phyloP scores from a whole-genome alignment of 2,888 invertebrate species.

The Piscicola geometra region DNA sequence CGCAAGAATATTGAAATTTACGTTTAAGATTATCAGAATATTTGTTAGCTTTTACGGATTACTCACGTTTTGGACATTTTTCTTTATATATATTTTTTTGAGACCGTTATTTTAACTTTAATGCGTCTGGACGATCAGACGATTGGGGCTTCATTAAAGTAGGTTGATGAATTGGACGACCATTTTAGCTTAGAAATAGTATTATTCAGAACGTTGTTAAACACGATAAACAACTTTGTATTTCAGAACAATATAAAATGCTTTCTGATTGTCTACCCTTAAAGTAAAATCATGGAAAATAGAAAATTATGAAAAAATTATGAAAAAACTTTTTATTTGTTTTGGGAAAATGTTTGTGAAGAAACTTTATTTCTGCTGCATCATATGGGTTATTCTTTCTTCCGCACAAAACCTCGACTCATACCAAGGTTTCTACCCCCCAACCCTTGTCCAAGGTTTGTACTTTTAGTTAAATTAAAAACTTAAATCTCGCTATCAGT shows the following conservation, averaged over 20 bases:
- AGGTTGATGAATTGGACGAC: background rate
- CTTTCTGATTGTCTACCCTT: background rate
- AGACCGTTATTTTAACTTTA: background rate
- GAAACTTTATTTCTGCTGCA: background rate
- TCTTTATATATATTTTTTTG: background rate
- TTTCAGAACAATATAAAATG: background rate
- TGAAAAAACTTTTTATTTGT: background rate
- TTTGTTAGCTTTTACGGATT: background rate
- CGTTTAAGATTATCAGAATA: no score
- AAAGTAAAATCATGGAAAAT: no score
- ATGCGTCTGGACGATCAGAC: background rate
- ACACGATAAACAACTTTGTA: background rate
- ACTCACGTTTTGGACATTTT: background rate
- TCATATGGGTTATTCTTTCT: background rate
- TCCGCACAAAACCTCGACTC: background rate
- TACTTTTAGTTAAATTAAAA: no score
- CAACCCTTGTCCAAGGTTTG: slow-evolving; percentile 4
- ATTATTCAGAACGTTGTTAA: background rate
- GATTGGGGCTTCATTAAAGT: background rate
- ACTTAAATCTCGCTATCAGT: no score
- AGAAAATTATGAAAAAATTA: no score
- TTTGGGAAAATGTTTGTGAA: background rate
- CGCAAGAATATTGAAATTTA: no score
- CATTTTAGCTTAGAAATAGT: background rate
- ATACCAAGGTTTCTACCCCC: background rate